Evolutionary conservation across 2,888 invertebrate species (phyloP).

Genomic region (Phytoseiulus persimilis): DNA sequence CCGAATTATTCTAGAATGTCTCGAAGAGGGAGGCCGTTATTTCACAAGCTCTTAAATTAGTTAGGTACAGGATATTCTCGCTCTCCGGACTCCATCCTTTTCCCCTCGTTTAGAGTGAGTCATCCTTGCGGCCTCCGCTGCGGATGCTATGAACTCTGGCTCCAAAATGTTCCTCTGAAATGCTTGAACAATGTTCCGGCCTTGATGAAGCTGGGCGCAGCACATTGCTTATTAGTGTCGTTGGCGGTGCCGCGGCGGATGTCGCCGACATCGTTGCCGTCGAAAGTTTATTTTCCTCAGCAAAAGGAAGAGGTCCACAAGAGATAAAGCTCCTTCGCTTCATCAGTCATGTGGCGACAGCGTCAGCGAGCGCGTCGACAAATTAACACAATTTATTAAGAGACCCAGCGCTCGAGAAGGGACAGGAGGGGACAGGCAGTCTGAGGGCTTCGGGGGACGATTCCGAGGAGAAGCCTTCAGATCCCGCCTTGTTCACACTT

Average conservation of each 20-base stretch:
- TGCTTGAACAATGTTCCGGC: not conserved
- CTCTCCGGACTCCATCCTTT: not conserved
- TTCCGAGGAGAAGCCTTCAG: too few species aligned
- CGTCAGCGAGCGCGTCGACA: constrained; percentile 9
- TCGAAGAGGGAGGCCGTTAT: too few species aligned
- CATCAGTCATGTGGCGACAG: not conserved
- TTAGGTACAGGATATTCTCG: not conserved
- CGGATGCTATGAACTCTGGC: too few species aligned
- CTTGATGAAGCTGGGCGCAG: not conserved
- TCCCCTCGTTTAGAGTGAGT: too few species aligned
- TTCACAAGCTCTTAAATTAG: not conserved
- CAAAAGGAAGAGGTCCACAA: not conserved
- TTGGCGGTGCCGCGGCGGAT: not conserved
- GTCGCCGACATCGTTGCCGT: not conserved
- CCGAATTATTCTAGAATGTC: not conserved
- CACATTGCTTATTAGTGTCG: not conserved
- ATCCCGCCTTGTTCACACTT: not conserved
- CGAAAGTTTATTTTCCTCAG: not conserved
- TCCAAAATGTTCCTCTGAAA: not conserved
- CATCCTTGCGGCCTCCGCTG: too few species aligned
- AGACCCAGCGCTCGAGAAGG: not conserved
- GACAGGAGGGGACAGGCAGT: not conserved
- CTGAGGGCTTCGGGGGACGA: not conserved
- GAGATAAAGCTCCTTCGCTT: not conserved
- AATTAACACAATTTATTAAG: constrained; percentile 30